Evolutionary conservation across 2,797 vertebrate genomes (phyloP).

Genomic region (Cyclopterus lumpus): DNA sequence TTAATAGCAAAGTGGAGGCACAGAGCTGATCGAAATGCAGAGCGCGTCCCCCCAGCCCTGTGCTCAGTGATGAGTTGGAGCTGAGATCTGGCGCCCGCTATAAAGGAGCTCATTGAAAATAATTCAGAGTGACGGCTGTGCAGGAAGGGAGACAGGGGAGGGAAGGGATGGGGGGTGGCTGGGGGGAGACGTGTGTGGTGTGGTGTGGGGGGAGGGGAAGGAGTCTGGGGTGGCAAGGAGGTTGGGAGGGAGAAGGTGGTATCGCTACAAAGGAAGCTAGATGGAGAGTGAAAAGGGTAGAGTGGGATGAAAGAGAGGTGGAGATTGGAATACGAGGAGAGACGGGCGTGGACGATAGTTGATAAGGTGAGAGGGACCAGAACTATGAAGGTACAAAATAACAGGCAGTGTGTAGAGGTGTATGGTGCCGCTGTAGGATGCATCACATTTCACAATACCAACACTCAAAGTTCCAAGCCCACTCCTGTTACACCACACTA

Average conservation of each 20-base stretch:
- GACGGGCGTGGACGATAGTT: slow-evolving; percentile 47
- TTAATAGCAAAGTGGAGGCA: slow-evolving; percentile 92
- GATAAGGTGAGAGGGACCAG: slow-evolving; percentile 61
- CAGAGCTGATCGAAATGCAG: slow-evolving; percentile 91
- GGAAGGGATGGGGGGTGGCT: slow-evolving; percentile 36
- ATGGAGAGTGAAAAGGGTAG: slow-evolving; percentile 65
- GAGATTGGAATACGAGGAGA: slow-evolving; percentile 57
- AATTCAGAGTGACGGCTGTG: slow-evolving; percentile 95
- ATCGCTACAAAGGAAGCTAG: slow-evolving; percentile 60
- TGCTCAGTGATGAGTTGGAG: slow-evolving; percentile 93
- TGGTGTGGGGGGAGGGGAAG: slow-evolving; percentile 45
- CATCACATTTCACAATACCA: slow-evolving; percentile 17
- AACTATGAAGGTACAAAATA: slow-evolving; percentile 64
- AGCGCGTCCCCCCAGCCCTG: slow-evolving; percentile 84
- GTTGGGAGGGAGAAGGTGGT: slow-evolving; percentile 50
- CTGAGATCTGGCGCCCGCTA: slow-evolving; percentile 92
- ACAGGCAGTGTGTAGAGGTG: slow-evolving; percentile 30
- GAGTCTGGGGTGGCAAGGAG: slow-evolving; percentile 22
- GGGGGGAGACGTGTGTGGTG: slow-evolving; percentile 46
- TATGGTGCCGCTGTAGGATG: not conserved
- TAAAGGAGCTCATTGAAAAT: slow-evolving; percentile 96
- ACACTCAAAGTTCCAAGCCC: slow-evolving; percentile 5
- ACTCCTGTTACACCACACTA: not conserved
- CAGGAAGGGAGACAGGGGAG: slow-evolving; percentile 80
- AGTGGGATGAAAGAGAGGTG: slow-evolving; percentile 59